Conservation (phyloP, 2,113 vertebrate genomes). For the Eidolon helvum region DNA sequence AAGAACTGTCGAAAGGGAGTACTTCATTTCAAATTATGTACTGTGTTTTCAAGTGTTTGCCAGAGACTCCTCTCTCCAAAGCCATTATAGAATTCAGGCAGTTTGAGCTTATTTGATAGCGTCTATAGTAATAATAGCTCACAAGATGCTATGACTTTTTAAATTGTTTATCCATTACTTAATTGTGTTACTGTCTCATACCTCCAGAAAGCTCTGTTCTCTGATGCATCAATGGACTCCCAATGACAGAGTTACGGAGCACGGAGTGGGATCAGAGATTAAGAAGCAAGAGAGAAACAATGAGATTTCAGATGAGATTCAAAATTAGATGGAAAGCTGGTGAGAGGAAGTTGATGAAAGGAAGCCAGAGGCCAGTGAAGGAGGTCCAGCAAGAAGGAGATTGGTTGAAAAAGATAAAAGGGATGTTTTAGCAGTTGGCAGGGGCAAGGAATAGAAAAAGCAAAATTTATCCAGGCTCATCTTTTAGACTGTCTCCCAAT, state of each 20-base stretch:
- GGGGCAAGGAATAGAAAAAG: not conserved
- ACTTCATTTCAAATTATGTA: not conserved
- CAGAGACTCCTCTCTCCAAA: not conserved
- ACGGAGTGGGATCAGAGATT: not conserved
- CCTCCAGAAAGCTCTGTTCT: not conserved
- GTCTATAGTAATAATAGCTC: conserved; percentile 39
- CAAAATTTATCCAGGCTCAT: not conserved
- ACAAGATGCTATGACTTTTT: conserved; percentile 21
- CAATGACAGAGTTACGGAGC: not conserved
- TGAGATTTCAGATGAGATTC: conserved; percentile 54
- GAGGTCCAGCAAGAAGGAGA: not conserved
- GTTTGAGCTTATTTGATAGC: not conserved
- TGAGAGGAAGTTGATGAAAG: conserved; percentile 44
- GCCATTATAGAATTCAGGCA: conserved; percentile 28
- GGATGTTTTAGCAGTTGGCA: not conserved
- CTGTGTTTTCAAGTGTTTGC: not conserved
- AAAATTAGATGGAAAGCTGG: conserved; percentile 44
- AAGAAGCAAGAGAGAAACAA: conserved; percentile 32
- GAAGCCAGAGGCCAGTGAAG: not conserved
- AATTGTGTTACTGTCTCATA: not conserved
- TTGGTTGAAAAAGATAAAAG: not conserved
- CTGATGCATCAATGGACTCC: not conserved
- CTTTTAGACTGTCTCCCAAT: conserved; percentile 18
- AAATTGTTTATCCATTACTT: conserved; percentile 1
- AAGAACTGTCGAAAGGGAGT: conserved; percentile 36